phyloP scores from a whole-genome alignment of 2,113 vertebrate species.

The Oenanthe oenanthe region DNA sequence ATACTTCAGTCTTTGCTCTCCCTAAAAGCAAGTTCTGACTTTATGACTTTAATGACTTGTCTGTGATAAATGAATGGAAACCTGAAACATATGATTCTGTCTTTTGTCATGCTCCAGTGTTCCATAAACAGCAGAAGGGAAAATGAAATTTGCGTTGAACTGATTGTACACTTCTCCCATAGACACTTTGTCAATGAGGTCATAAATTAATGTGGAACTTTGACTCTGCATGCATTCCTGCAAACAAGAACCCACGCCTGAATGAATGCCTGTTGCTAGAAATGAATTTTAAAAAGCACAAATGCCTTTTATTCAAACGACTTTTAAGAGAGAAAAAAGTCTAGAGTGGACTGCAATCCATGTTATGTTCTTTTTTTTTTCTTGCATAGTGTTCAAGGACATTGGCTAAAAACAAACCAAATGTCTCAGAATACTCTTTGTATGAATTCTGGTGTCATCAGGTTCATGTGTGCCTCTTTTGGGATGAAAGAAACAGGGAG shows the following conservation, averaged over 20 bases:
- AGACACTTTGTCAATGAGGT: constrained; percentile 15
- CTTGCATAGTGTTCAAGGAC: not conserved
- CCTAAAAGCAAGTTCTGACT: not conserved
- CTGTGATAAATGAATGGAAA: not conserved
- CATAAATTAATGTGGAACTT: constrained; percentile 34
- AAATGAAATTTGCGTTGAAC: not conserved
- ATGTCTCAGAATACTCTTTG: not conserved
- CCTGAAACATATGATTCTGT: not conserved
- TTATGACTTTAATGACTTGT: not conserved
- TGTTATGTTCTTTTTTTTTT: not conserved
- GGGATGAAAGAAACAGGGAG: not conserved
- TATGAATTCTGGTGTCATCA: not conserved
- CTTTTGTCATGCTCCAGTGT: not conserved
- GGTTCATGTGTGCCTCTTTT: not conserved
- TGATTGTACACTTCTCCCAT: not conserved
- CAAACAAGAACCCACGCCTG: constrained; percentile 46
- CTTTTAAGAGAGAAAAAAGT: not conserved
- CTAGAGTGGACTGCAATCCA: not conserved
- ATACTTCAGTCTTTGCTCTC: not conserved
- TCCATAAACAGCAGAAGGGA: constrained; percentile 13
- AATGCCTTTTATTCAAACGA: constrained; percentile 6
- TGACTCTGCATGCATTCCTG: not conserved
- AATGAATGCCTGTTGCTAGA: not conserved
- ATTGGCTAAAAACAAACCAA: not conserved
- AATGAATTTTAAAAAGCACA: not conserved